These are phyloP conservation scores for Hydrozoanthus gracilis DNA, from an alignment of 92 coral and sea anemone species.

Conservation along the genomic window DNA sequence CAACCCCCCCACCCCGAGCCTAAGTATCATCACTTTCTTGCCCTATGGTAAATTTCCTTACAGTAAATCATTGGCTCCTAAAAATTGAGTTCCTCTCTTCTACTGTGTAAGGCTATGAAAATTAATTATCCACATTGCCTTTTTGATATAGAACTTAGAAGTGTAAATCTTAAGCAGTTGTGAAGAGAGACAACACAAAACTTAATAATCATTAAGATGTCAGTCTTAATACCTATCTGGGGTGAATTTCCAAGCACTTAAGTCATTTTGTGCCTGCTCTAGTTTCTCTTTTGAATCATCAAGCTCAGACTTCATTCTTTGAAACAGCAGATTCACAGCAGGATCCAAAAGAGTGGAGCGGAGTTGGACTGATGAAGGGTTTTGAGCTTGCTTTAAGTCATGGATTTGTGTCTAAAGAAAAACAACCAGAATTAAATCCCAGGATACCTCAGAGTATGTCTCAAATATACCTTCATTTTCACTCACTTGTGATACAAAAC, in stretches of 20 bases:
- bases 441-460: conserved; percentile 7
- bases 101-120: background rate
- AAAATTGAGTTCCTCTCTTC: background rate
- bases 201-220: background rate
- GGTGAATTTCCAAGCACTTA: conserved; percentile 98
- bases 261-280: conserved; percentile 98
- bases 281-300: conserved; percentile 95
- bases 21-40: too few relatives aligned
- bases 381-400: conserved; percentile 98
- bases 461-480: too few relatives aligned
- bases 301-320: conserved; percentile 96
- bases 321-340: conserved; percentile 96
- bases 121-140: too few relatives aligned
- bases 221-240: conserved; percentile 89
- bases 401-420: conserved; percentile 93
- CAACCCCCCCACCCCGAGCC: too few relatives aligned
- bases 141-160: too few relatives aligned
- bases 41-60: too few relatives aligned
- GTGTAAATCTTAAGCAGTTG: too few relatives aligned
- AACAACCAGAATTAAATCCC: conserved; percentile 16
- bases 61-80: too few relatives aligned
- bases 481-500: too few relatives aligned
- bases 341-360: conserved; percentile 97
- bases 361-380: conserved; percentile 91
- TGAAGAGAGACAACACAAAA: background rate